phyloP scores from a whole-genome alignment of 2,113 vertebrate genomes.

The Bubalus kerabau region DNA sequence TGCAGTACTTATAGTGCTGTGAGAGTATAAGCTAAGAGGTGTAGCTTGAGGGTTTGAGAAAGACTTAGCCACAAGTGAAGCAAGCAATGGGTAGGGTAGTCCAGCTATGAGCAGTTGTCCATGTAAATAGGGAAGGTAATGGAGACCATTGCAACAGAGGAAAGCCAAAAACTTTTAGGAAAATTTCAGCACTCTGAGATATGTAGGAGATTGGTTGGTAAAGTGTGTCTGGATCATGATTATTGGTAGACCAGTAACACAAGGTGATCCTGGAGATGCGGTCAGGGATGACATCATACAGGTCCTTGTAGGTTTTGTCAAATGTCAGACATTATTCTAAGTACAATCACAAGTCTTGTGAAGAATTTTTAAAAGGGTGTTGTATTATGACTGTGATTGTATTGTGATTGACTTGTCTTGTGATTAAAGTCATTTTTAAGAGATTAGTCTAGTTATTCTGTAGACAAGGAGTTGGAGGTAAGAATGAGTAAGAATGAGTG shows the following conservation, averaged over 20 bases:
- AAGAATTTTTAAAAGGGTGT: background rate
- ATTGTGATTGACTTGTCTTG: background rate
- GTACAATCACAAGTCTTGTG: background rate
- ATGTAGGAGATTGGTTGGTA: background rate
- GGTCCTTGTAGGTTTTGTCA: background rate
- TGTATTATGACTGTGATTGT: background rate
- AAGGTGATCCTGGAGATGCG: background rate
- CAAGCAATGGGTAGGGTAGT: background rate
- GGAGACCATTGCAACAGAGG: background rate
- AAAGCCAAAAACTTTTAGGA: background rate
- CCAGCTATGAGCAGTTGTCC: background rate
- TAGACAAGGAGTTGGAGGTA: background rate
- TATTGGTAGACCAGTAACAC: background rate
- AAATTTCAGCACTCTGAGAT: background rate
- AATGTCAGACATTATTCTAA: background rate
- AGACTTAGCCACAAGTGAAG: background rate
- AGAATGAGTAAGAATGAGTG: background rate
- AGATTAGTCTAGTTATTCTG: background rate
- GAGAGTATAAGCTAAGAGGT: background rate
- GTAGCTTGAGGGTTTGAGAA: background rate
- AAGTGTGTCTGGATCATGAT: background rate
- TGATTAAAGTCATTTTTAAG: background rate
- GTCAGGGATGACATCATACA: too few relatives aligned
- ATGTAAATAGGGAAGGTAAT: background rate
- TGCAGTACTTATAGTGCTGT: too few relatives aligned